Evolutionary conservation across 2,797 vertebrate species (phyloP), one percentile per base, ranked within the genome.

Genomic region (Orestias chungarensis): DNA sequence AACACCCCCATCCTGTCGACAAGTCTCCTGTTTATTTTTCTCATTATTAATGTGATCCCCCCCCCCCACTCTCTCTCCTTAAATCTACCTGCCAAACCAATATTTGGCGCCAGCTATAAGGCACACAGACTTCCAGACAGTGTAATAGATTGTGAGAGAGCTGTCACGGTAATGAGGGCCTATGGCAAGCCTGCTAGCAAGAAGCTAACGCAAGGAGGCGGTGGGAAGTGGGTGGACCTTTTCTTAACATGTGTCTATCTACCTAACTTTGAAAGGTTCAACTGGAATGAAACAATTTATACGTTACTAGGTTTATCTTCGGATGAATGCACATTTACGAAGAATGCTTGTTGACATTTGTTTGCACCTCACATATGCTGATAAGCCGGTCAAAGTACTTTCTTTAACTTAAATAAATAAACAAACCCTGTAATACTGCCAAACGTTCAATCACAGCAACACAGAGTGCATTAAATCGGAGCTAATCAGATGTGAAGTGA

Each of bases 31-130:
- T 91, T 89, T 90, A 88, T 85, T 89, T 89, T 91, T 77, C 74
- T 86, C 82, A 78, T 82, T 84, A 86, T 89, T 89, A 90, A 84
- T 83, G 73, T 80, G 81, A 71, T 61, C 12, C 66, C 74, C 75
- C 77, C 75, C 47, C 12, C 62, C 44, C 40, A 55, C n/a, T 42
- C 17, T 55, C 17, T 17, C 29, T 55, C 27, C 9, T 65, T 38
- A 74, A 70, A 90, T 88, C 83, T 88, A 89, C 89, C 85, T 87
- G 90, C 85, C 90, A 94, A 93, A 91, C 88, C 87, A 89, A 93
- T 91, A 92, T 93, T 90, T 91, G 87, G 86, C 88, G 88, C 71
- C 86, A 83, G 85, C 82, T 87, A 84, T 64, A 80, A 87, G 82
- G 90, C 46, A 71, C 69, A 62, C 65, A 76, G 84, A 74, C 71